Evolutionary conservation across 1,140 invertebrate species (phyloP).

Genomic region (Scaptomyza graminum): DNA sequence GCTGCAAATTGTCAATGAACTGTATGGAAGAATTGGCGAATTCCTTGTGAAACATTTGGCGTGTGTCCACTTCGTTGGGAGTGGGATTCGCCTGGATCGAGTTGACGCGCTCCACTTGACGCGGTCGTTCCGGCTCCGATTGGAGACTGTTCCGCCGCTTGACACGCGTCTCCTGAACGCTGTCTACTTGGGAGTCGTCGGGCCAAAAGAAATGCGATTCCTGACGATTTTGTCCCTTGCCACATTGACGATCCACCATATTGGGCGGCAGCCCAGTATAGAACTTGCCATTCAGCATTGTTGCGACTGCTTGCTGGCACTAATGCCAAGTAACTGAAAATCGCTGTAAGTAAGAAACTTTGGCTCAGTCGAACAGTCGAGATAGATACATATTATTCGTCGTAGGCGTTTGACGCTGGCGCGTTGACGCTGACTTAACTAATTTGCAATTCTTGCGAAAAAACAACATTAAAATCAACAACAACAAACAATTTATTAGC

Average conservation of each 20-base stretch:
- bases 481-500: constrained; percentile 62
- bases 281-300: constrained; percentile 80
- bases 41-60: constrained; percentile 76
- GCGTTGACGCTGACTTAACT: constrained; percentile 42
- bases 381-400: constrained; percentile 6
- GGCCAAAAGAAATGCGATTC: constrained; percentile 82
- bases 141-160: constrained; percentile 70
- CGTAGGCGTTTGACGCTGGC: constrained; percentile 59
- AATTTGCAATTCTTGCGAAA: constrained; percentile 81
- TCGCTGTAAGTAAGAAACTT: constrained; percentile 40
- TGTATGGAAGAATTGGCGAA: constrained; percentile 80
- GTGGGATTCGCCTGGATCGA: constrained; percentile 1
- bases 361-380: neutral
- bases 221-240: constrained; percentile 57
- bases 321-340: constrained; percentile 51
- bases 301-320: constrained; percentile 43
- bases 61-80: constrained; percentile 59
- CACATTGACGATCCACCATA: constrained; percentile 68
- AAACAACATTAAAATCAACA: constrained; percentile 41
- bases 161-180: constrained; percentile 60
- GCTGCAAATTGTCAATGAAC: constrained; percentile 75
- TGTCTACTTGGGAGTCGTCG: constrained; percentile 66
- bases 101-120: constrained; percentile 6
- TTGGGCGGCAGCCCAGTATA: constrained; percentile 79
- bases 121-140: constrained; percentile 31